Evolutionary conservation across 2,113 vertebrate species (phyloP).

Genomic region (Carlito syrichta): DNA sequence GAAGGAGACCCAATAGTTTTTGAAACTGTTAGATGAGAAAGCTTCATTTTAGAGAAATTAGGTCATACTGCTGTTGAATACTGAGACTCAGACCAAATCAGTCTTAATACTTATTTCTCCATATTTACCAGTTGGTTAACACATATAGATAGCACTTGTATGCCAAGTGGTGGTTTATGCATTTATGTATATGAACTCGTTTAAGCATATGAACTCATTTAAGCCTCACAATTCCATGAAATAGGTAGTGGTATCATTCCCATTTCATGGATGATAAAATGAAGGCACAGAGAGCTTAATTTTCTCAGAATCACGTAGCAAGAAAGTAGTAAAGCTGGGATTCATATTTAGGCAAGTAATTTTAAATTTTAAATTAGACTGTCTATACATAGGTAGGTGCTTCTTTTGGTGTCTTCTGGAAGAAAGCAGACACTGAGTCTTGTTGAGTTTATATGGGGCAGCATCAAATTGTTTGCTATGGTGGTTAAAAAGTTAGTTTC

Average conservation of each 20-base stretch:
- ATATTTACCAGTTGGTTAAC: not conserved
- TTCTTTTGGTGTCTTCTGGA: not conserved
- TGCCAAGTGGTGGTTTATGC: not conserved
- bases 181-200: not conserved
- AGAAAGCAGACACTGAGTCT: not conserved
- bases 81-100: not conserved
- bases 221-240: not conserved
- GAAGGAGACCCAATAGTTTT: not conserved
- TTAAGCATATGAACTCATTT: not conserved
- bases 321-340: not conserved
- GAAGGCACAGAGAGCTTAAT: not conserved
- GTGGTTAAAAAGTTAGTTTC: not conserved
- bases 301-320: not conserved
- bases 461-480: not conserved
- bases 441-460: not conserved
- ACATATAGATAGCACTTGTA: not conserved
- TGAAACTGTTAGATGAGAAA: not conserved
- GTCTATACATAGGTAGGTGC: not conserved
- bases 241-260: not conserved
- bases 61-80: not conserved
- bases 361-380: not conserved
- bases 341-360: not conserved
- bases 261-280: not conserved
- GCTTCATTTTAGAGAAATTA: not conserved
- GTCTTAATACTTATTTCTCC: not conserved